These are phyloP conservation scores for Furcifer pardalis DNA, from an alignment of 2,797 vertebrate species.

Conservation along the genomic window DNA sequence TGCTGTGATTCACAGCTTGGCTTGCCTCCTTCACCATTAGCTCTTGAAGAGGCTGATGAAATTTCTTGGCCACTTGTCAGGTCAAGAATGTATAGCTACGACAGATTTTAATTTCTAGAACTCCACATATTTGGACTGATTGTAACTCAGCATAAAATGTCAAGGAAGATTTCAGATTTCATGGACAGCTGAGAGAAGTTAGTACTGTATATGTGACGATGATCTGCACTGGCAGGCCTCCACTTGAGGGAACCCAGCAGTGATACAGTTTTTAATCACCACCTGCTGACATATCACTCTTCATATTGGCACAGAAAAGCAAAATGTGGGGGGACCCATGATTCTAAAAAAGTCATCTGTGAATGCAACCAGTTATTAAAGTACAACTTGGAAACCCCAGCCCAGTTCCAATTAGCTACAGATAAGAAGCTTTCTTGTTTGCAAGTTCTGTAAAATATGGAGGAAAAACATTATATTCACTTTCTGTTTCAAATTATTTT, in stretches of 20 bases:
- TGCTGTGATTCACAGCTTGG: conserved; percentile 9
- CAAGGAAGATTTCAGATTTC: conserved; percentile 48
- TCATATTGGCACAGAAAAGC: not conserved
- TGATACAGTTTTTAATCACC: conserved; percentile 38
- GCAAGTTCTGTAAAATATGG: no score
- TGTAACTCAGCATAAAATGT: conserved; percentile 28
- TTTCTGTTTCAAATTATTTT: no score
- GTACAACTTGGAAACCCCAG: not conserved
- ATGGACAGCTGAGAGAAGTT: conserved; percentile 50
- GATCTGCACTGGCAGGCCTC: conserved; percentile 48
- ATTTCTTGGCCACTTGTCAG: conserved; percentile 51
- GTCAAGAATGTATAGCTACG: conserved; percentile 46
- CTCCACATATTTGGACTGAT: conserved; percentile 50
- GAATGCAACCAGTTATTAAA: not conserved
- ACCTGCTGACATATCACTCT: conserved; percentile 39
- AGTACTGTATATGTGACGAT: conserved; percentile 45
- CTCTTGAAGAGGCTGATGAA: conserved; percentile 35
- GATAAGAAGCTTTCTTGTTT: no score
- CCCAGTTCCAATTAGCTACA: not conserved
- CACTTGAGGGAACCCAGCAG: not conserved
- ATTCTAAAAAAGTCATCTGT: conserved; percentile 9
- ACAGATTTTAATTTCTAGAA: conserved; percentile 36
- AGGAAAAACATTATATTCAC: no score
- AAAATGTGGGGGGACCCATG: conserved; percentile 14
- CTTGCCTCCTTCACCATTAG: accelerated